These are phyloP conservation scores for Cantharis rufa DNA, from an alignment of 2,888 invertebrate genomes.

Conservation along the genomic window DNA sequence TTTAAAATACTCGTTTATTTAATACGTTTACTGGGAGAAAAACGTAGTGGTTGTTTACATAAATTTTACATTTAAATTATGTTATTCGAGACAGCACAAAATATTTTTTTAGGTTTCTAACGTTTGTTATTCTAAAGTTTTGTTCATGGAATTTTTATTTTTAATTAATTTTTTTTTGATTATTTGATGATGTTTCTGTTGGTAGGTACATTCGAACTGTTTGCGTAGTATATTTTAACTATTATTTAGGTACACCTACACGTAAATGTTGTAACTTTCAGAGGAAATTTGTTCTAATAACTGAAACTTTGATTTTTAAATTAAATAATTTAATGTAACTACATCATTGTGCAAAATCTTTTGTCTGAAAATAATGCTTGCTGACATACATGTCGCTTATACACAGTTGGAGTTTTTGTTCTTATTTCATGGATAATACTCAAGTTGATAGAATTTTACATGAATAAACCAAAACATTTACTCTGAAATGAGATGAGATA, in stretches of 20 bases:
- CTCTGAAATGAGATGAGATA: background rate
- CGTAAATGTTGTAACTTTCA: background rate
- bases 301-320: background rate
- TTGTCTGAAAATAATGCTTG: background rate
- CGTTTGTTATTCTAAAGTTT: background rate
- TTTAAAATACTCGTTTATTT: background rate
- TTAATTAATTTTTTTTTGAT: background rate
- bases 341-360: background rate
- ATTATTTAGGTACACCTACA: background rate
- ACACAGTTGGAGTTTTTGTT: background rate
- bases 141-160: background rate
- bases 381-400: background rate
- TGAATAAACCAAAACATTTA: background rate
- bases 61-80: background rate
- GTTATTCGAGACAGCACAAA: background rate
- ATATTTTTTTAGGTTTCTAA: background rate
- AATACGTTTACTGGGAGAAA: background rate
- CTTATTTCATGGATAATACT: background rate
- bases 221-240: background rate
- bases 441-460: background rate
- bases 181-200: background rate
- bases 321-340: too few species aligned
- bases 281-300: background rate
- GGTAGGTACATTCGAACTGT: background rate
- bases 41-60: background rate